These are phyloP conservation scores for Suncus etruscus DNA, from an alignment of 2,113 vertebrate species.

Conservation along the genomic window DNA sequence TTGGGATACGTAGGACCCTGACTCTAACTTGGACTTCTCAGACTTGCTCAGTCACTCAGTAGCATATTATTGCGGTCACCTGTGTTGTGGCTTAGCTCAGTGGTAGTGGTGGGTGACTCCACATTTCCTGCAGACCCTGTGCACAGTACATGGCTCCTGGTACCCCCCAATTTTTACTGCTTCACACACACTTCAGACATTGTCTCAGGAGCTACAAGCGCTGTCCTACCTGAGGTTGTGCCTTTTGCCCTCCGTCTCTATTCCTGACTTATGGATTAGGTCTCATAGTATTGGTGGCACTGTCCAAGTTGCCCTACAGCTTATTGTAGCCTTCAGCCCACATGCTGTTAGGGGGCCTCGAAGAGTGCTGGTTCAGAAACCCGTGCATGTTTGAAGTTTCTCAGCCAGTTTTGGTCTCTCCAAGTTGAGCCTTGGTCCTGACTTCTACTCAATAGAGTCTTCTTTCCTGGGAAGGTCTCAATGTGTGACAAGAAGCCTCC, in stretches of 20 bases:
- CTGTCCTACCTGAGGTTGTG: background rate
- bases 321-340: background rate
- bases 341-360: background rate
- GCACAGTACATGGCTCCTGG: background rate
- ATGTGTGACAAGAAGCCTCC: background rate
- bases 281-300: background rate
- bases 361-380: background rate
- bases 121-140: background rate
- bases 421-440: too few relatives aligned
- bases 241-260: background rate
- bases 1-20: accelerated
- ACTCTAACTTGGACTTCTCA: accelerated
- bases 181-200: background rate
- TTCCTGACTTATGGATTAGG: slow-evolving; percentile 9
- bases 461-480: background rate
- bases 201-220: background rate
- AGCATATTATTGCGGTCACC: background rate
- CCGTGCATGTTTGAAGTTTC: background rate
- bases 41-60: background rate
- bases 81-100: background rate
- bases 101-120: background rate
- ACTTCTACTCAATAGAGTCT: background rate
- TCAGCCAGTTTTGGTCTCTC: too few relatives aligned
- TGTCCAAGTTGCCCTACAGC: background rate
- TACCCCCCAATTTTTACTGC: background rate